A percentile compares a stretch with the other conserved stretches of the same genome.
Evolutionary conservation across 2,888 invertebrate species (phyloP).

Genomic region (Diarsia brunnea): DNA sequence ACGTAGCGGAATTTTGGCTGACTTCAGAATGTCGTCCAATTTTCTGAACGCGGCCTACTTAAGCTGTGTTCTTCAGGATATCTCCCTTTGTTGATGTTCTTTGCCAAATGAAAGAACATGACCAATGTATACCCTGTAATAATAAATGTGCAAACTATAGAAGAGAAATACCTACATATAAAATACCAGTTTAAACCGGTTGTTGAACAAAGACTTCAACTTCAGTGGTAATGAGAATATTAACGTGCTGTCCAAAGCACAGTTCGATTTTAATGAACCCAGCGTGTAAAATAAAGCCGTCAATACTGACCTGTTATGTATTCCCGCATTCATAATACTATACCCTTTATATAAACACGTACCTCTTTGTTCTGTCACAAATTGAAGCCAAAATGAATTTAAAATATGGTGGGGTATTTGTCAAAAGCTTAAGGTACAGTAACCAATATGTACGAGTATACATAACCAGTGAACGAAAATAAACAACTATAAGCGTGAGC

Average conservation of each 20-base stretch:
- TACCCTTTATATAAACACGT: not conserved
- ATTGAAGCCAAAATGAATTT: slow-evolving; percentile 17
- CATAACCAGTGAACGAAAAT: too few species aligned
- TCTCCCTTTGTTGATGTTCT: too few species aligned
- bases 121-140: too few species aligned
- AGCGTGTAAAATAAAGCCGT: slow-evolving; percentile 4
- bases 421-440: too few species aligned
- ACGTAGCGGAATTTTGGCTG: too few species aligned
- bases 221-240: not conserved
- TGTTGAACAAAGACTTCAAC: not conserved
- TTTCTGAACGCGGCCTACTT: too few species aligned
- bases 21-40: too few species aligned
- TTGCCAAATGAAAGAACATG: too few species aligned
- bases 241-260: not conserved
- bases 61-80: too few species aligned
- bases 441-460: too few species aligned
- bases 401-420: slow-evolving; percentile 26
- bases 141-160: too few species aligned
- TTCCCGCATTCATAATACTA: not conserved
- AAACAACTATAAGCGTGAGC: too few species aligned
- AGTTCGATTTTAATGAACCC: not conserved
- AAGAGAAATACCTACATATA: not conserved
- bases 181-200: not conserved
- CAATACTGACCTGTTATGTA: slow-evolving; percentile 18
- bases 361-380: slow-evolving; percentile 29